phyloP scores from a whole-genome alignment of 1,140 invertebrate species.

The Pissodes strobi region DNA sequence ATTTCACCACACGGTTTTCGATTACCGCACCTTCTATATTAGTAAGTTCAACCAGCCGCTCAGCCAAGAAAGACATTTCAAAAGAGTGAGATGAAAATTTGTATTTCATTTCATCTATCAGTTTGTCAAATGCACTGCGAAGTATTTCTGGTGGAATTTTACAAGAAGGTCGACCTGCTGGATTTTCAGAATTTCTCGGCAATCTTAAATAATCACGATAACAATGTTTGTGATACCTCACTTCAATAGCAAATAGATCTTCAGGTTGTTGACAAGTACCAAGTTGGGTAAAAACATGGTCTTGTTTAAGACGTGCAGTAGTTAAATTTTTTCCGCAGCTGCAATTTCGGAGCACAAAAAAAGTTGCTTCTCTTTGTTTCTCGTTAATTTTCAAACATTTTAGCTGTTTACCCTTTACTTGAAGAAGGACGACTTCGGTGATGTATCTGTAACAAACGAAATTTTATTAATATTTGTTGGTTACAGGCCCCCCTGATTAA shows the following conservation, averaged over 20 bases:
- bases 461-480: too few relatives aligned
- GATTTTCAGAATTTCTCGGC: conserved; percentile 19
- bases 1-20: conserved; percentile 28
- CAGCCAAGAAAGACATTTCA: conserved; percentile 27
- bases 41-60: conserved; percentile 27
- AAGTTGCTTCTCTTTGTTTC: too few relatives aligned
- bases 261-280: conserved; percentile 18
- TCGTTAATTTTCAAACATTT: too few relatives aligned
- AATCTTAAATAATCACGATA: conserved; percentile 27
- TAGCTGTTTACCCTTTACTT: too few relatives aligned
- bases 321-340: too few relatives aligned
- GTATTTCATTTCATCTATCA: conserved; percentile 31
- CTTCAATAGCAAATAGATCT: conserved; percentile 27
- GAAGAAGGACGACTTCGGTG: too few relatives aligned
- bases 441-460: too few relatives aligned
- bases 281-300: too few relatives aligned
- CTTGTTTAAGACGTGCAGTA: conserved; percentile 7
- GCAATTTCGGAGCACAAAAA: too few relatives aligned
- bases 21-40: conserved; percentile 21
- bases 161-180: conserved; percentile 23
- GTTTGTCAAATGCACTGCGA: conserved; percentile 19
- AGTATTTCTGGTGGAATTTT: conserved; percentile 29
- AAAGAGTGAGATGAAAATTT: conserved; percentile 26
- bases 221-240: conserved; percentile 33
- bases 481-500: too few relatives aligned